Evolutionary conservation across 2,797 vertebrate species (phyloP).

Genomic region (Myotis pilosus): DNA sequence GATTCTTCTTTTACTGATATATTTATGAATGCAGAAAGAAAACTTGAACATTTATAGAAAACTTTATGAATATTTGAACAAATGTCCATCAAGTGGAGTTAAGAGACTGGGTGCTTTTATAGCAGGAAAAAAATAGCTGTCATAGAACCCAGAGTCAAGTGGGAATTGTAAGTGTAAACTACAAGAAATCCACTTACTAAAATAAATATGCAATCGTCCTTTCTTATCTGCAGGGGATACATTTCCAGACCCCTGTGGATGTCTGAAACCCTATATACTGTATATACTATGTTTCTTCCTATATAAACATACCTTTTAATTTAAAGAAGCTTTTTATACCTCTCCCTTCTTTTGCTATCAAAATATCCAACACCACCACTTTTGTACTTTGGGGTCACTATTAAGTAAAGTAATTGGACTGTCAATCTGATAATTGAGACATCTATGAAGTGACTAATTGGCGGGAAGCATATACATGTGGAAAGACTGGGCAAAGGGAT

Average conservation of each 20-base stretch:
- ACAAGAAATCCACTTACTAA: conserved; percentile 53
- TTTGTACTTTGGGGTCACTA: neutral
- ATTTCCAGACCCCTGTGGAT: neutral
- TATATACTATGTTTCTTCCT: neutral
- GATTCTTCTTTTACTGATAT: conserved; percentile 50
- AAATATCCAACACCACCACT: neutral
- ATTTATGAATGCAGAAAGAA: conserved; percentile 57
- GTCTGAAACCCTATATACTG: neutral
- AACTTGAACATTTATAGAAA: conserved; percentile 61
- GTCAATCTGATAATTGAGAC: neutral
- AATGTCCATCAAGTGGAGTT: conserved; percentile 32
- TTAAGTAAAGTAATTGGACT: neutral
- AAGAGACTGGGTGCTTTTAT: conserved; percentile 52
- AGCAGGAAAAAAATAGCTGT: conserved; percentile 52
- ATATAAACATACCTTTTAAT: neutral
- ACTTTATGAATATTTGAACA: conserved; percentile 69
- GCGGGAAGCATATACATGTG: neutral
- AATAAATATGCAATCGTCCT: conserved; percentile 12
- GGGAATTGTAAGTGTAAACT: conserved; percentile 26
- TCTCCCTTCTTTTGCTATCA: neutral
- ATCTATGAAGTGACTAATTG: neutral
- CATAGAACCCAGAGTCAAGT: conserved; percentile 40
- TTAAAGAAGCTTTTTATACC: neutral
- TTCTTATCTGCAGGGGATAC: neutral
- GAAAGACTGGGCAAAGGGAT: neutral